These are phyloP conservation scores for Paramormyrops hopkinsi DNA, from an alignment of 2,797 vertebrate species.

Conservation along the genomic window DNA sequence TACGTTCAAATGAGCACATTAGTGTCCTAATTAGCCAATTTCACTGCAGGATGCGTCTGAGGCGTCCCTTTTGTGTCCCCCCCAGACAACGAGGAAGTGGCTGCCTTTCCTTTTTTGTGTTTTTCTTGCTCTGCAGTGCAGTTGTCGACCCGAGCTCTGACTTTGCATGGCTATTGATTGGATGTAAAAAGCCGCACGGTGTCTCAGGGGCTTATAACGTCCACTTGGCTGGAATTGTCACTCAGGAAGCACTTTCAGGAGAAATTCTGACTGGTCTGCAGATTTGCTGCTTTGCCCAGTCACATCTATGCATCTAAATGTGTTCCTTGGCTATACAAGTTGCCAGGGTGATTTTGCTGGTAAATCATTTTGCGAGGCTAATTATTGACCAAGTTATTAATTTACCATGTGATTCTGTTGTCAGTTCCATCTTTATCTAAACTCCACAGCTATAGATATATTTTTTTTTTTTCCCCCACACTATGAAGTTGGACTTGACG, in stretches of 20 bases:
- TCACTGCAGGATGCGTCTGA: background rate
- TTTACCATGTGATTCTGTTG: slow-evolving; percentile 38
- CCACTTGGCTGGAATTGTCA: background rate
- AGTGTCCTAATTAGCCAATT: background rate
- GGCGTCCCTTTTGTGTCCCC: background rate
- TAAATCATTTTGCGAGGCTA: slow-evolving; percentile 16
- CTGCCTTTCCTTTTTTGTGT: background rate
- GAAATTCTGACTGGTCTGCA: background rate
- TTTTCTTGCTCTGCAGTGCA: background rate
- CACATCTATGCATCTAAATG: background rate
- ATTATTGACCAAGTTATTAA: slow-evolving; percentile 36
- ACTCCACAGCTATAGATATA: background rate
- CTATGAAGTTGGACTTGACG: background rate
- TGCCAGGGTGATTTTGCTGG: background rate
- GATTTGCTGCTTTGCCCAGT: background rate
- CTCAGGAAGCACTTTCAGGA: background rate
- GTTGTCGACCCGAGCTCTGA: background rate
- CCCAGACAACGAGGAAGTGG: background rate
- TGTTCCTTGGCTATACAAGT: background rate
- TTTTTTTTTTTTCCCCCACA: background rate
- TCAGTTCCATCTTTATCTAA: slow-evolving; percentile 1
- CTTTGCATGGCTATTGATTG: background rate
- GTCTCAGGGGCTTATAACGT: background rate
- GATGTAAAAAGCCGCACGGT: background rate
- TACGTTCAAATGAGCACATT: background rate